These are phyloP conservation scores for Leptinotarsa tumamoca DNA, from an alignment of 2,888 invertebrate species.

Conservation along the genomic window DNA sequence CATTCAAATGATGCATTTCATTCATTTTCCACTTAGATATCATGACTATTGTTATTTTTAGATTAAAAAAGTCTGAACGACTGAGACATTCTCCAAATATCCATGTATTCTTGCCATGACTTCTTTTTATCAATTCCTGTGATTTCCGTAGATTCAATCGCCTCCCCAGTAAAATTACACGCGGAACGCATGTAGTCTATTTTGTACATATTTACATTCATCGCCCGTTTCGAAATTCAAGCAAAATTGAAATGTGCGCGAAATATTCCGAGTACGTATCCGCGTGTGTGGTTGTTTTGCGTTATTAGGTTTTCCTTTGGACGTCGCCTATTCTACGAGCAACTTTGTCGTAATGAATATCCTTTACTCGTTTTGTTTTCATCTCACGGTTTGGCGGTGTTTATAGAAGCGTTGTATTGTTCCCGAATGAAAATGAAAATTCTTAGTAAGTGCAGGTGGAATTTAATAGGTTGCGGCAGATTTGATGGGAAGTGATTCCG, in stretches of 20 bases:
- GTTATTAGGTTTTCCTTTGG: constrained; percentile 14
- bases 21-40: too few relatives aligned
- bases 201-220: not conserved
- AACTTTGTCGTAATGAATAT: constrained; percentile 13
- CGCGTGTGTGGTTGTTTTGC: constrained; percentile 6
- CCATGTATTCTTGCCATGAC: too few relatives aligned
- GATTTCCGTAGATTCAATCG: not conserved
- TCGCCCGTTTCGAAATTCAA: not conserved
- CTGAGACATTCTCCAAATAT: too few relatives aligned
- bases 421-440: constrained; percentile 2
- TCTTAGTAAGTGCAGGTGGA: not conserved
- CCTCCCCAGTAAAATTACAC: not conserved
- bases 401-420: constrained; percentile 2
- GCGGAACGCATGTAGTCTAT: not conserved
- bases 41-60: too few relatives aligned
- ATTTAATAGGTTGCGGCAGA: not conserved
- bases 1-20: too few relatives aligned
- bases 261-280: constrained; percentile 7
- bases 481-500: not conserved
- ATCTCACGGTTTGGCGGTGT: constrained; percentile 5
- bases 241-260: constrained; percentile 1
- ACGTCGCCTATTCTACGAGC: not conserved
- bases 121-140: too few relatives aligned
- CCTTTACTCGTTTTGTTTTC: constrained; percentile 7
- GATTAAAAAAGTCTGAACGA: too few relatives aligned